Base-by-base conservation (phyloP, 2,113 vertebrate species). In the Nipponia nippon region DNA sequence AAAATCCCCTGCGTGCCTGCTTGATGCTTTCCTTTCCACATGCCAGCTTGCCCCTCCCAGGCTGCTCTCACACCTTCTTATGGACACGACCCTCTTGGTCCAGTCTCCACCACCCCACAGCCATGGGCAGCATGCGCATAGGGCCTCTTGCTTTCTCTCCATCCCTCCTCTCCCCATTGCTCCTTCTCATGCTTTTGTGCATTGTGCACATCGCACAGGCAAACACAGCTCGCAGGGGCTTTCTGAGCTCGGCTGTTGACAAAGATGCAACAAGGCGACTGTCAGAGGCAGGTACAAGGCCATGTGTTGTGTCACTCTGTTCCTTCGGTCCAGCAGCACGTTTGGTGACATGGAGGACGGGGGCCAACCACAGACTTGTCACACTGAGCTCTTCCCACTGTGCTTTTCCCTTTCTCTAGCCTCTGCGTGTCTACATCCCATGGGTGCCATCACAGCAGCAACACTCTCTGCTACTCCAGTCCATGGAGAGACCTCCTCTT, bases 211-310 rank as follows among this genome's bases (percentile, higher is more conserved):
- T 87, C 65, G 72, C 46, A 19, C 23, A 14, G 71, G 59, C 53
- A 50, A 44, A 44, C 1, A 1, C 47, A 18, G 22, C 34, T 29
- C 42, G 0, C 25, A 7, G 49, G 49, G 25, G 13, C 34, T 67
- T 46, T n/a, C 67, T 13, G 20, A 6, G 29, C 26, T 11, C 6
- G 0, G 38, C 49, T 9, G 38, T 4, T 42, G 36, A 10, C 20
- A 25, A 21, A 61, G 59, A 13, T 44, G 25, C 40, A 5, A 15
- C 0, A 1, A 83, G 72, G 50, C 1, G 6, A 38, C n/a, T 5
- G 13, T 7, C 17, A 19, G 61, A 25, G 42, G 47, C 26, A 34
- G 44, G 22, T 25, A 21, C 0, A 10, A 59, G 55, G 42, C 34
- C 42, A 20, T 1, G 0, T 16, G 16, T 30, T 22, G 7, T 22